phyloP scores from a whole-genome alignment of 2,888 invertebrate species.

The Melipona bicolor region DNA sequence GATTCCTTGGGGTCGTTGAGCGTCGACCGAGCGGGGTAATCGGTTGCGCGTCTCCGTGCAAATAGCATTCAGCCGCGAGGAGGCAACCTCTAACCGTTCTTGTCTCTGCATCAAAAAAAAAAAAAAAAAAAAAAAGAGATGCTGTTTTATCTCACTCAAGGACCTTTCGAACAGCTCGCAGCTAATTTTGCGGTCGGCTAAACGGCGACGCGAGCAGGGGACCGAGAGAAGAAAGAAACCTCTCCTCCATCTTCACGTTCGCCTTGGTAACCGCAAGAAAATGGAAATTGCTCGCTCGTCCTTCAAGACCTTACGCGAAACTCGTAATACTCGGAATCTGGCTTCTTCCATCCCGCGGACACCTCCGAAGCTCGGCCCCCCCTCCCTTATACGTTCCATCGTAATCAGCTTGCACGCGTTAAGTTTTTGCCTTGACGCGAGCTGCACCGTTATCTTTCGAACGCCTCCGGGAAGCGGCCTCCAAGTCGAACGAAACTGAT shows the following conservation, averaged over 20 bases:
- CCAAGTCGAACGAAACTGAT: background rate
- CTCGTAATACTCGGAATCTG: conserved; percentile 43
- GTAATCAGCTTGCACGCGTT: conserved; percentile 28
- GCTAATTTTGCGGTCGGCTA: conserved; percentile 77
- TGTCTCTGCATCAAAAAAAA: conserved; percentile 65
- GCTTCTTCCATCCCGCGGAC: conserved; percentile 32
- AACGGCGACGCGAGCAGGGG: conserved; percentile 65
- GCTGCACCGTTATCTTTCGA: background rate
- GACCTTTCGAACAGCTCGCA: conserved; percentile 69
- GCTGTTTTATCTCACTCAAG: conserved; percentile 71
- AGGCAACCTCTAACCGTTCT: conserved; percentile 51
- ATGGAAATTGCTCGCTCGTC: conserved; percentile 71
- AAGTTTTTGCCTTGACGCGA: conserved; percentile 3
- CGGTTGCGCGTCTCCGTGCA: conserved; percentile 63
- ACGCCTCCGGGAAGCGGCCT: background rate
- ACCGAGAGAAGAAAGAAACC: conserved; percentile 50
- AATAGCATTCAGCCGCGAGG: conserved; percentile 72
- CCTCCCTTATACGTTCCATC: background rate
- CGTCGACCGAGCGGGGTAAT: conserved; percentile 61
- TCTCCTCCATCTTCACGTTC: conserved; percentile 54
- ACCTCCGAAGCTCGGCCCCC: background rate
- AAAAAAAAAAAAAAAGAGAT: conserved; percentile 34
- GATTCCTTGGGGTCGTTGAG: conserved; percentile 54
- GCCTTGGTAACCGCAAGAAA: conserved; percentile 63
- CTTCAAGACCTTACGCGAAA: conserved; percentile 63